phyloP scores from a whole-genome alignment of 2,888 invertebrate genomes.

The Drosophila limbata region DNA sequence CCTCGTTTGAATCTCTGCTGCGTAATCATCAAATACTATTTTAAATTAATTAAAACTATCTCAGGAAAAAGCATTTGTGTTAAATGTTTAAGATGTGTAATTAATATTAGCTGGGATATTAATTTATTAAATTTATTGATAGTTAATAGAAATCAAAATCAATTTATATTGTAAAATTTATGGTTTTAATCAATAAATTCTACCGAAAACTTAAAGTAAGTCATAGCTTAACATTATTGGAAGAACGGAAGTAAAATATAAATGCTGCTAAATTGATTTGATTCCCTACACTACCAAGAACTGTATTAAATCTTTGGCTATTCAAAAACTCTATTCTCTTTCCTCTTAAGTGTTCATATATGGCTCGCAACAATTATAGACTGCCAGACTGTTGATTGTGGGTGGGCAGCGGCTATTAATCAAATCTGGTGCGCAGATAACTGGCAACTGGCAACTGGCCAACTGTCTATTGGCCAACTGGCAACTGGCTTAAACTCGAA shows the following conservation, averaged over 20 bases:
- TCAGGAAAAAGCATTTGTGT: too few species aligned
- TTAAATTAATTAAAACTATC: not conserved
- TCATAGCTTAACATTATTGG: too few species aligned
- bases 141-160: too few species aligned
- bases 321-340: constrained; percentile 1
- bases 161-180: too few species aligned
- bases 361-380: constrained; percentile 52
- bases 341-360: constrained; percentile 5
- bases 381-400: constrained; percentile 54
- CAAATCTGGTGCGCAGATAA: constrained; percentile 65
- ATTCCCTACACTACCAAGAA: not conserved
- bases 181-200: too few species aligned
- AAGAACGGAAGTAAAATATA: too few species aligned
- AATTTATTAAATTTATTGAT: too few species aligned
- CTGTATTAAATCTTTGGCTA: constrained; percentile 5
- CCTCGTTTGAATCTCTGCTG: not conserved
- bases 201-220: too few species aligned
- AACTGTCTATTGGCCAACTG: constrained; percentile 24
- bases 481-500: constrained; percentile 8
- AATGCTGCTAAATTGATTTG: not conserved
- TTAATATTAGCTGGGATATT: too few species aligned
- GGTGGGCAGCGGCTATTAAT: constrained; percentile 71
- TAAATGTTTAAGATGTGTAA: too few species aligned
- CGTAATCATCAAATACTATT: not conserved
- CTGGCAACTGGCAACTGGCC: constrained; percentile 48